Conservation (phyloP, 2,113 vertebrate species). For the Bujurquina vittata region DNA sequence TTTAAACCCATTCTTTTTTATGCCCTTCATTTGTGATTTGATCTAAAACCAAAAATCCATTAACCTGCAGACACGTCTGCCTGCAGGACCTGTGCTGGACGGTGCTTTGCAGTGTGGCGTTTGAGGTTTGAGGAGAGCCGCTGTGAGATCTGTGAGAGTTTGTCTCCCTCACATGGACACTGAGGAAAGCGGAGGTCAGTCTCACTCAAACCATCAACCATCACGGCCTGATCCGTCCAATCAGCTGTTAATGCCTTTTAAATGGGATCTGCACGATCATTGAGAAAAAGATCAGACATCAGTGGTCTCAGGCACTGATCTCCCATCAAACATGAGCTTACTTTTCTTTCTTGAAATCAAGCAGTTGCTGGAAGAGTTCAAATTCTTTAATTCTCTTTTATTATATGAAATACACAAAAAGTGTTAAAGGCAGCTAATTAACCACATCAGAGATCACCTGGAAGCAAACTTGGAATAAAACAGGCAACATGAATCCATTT, state of each 20-base stretch:
- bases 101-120: background rate
- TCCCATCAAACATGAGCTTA: background rate
- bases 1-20: background rate
- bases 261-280: background rate
- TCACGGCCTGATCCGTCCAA: background rate
- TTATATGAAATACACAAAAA: background rate
- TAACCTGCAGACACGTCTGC: too few species aligned
- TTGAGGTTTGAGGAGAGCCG: background rate
- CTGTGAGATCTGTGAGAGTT: slow-evolving; percentile 33
- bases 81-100: background rate
- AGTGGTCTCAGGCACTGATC: background rate
- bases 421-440: background rate
- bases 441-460: background rate
- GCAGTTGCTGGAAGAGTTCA: background rate
- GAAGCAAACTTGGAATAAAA: background rate
- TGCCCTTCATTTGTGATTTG: background rate
- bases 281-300: slow-evolving; percentile 4
- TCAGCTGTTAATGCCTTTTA: slow-evolving; percentile 11
- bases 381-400: background rate
- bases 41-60: background rate
- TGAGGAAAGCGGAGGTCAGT: background rate
- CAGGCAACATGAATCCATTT: too few species aligned
- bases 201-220: background rate
- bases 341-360: background rate
- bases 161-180: slow-evolving; percentile 59